These are phyloP conservation scores for Galaxias olidus DNA, from an alignment of 2,797 vertebrate species.

Conservation along the genomic window DNA sequence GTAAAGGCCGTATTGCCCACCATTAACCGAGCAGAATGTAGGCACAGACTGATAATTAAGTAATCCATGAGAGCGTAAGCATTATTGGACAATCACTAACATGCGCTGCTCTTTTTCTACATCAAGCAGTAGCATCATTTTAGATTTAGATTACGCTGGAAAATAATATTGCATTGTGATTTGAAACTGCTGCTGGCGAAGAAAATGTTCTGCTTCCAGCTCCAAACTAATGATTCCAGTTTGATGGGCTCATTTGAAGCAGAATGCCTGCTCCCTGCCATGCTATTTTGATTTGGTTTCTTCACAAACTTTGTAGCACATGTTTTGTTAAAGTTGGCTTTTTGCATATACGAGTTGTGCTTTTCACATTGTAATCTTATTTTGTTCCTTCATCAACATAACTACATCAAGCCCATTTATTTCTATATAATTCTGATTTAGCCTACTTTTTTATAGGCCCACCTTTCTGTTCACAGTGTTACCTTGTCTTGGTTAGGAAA, in stretches of 20 bases:
- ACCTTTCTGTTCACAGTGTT: too few relatives aligned
- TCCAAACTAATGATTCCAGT: slow-evolving; percentile 64
- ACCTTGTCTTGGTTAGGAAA: too few relatives aligned
- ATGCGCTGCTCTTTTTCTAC: slow-evolving; percentile 67
- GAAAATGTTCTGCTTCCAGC: slow-evolving; percentile 63
- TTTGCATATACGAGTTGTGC: too few relatives aligned
- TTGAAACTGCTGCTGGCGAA: slow-evolving; percentile 63
- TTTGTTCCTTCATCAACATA: too few relatives aligned
- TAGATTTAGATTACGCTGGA: slow-evolving; percentile 70
- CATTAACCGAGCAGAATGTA: slow-evolving; percentile 76
- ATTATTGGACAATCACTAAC: slow-evolving; percentile 77
- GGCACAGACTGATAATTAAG: slow-evolving; percentile 79
- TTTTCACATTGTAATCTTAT: too few relatives aligned
- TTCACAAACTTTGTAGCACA: slow-evolving; percentile 46
- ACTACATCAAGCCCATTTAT: too few relatives aligned
- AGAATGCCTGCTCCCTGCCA: slow-evolving; percentile 51
- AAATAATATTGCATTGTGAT: slow-evolving; percentile 74
- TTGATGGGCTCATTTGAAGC: slow-evolving; percentile 60
- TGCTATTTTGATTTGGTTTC: slow-evolving; percentile 49
- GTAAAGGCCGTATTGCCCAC: slow-evolving; percentile 74
- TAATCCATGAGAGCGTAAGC: slow-evolving; percentile 78
- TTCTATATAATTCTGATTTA: too few relatives aligned
- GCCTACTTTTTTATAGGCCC: too few relatives aligned
- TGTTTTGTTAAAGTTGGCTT: too few relatives aligned
- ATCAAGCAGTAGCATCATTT: slow-evolving; percentile 67